These are phyloP conservation scores for Acromyrmex charruanus DNA, from an alignment of 1,140 invertebrate species.

Conservation along the genomic window DNA sequence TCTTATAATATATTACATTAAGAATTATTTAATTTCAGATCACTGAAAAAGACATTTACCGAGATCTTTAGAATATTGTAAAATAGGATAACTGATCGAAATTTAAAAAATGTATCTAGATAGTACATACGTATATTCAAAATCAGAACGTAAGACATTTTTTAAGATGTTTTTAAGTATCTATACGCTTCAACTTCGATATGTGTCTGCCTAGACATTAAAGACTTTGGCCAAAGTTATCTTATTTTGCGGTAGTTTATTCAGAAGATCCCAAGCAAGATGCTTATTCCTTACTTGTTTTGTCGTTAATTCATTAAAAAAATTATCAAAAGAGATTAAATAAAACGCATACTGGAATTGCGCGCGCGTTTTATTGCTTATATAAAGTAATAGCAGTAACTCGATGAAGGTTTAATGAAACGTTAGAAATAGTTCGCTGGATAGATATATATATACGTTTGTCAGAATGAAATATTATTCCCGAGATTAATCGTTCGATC, in stretches of 20 bases:
- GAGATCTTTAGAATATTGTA: neutral
- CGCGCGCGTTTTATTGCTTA: neutral
- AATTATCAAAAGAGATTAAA: neutral
- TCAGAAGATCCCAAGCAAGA: neutral
- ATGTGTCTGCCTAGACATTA: no score
- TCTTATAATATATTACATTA: neutral
- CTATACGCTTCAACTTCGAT: no score
- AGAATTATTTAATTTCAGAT: neutral
- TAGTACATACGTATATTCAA: no score
- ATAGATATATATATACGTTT: conserved; percentile 1
- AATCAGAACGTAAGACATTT: no score
- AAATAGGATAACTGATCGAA: no score
- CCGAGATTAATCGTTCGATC: conserved; percentile 11
- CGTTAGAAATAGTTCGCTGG: conserved; percentile 18
- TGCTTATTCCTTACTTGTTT: neutral
- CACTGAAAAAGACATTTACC: neutral
- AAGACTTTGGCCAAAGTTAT: no score
- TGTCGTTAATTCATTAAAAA: neutral
- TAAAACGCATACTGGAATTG: neutral
- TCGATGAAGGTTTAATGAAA: conserved; percentile 16
- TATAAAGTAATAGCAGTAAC: neutral
- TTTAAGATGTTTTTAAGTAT: no score
- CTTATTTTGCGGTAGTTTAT: no score
- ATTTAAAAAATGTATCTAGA: no score
- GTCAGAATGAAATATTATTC: conserved; percentile 34